Conservation (phyloP, 2,797 vertebrate species). For the Sebastes iracundus region DNA sequence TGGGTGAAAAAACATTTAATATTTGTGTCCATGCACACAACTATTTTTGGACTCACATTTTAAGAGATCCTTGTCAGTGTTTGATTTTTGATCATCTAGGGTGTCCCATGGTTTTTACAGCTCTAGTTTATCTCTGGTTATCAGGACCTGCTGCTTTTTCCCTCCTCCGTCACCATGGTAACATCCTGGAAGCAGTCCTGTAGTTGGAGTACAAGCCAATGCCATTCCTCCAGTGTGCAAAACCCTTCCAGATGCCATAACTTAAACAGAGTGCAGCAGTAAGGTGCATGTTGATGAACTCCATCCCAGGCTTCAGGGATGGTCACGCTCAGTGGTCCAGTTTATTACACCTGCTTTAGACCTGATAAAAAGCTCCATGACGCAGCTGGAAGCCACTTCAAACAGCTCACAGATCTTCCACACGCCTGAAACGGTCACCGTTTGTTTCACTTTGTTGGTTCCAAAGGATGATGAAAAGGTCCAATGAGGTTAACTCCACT, state of each 20-base stretch:
- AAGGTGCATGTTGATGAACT: conserved; percentile 62
- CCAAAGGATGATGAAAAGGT: conserved; percentile 52
- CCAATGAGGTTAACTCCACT: conserved; percentile 44
- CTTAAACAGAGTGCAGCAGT: conserved; percentile 34
- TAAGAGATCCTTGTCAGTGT: background rate
- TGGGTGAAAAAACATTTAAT: background rate
- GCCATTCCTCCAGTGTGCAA: background rate
- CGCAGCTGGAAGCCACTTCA: conserved; percentile 58
- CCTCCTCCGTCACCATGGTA: conserved; percentile 42
- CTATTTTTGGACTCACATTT: background rate
- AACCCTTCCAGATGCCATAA: conserved; percentile 32
- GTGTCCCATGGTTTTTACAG: background rate
- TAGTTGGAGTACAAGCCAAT: background rate
- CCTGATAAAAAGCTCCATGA: conserved; percentile 55
- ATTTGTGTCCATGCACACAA: background rate
- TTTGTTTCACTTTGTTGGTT: conserved; percentile 66
- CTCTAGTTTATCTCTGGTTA: conserved; percentile 29
- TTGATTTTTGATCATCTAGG: background rate
- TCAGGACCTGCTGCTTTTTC: conserved; percentile 6
- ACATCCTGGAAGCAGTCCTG: conserved; percentile 31
- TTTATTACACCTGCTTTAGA: conserved; percentile 70
- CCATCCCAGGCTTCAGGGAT: conserved; percentile 35
- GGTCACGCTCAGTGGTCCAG: conserved; percentile 59
- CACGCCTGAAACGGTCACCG: conserved; percentile 26
- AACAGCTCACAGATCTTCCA: conserved; percentile 47